phyloP scores from a whole-genome alignment of 2,888 invertebrate species.

The Imbricaverruca yamaguchii region DNA sequence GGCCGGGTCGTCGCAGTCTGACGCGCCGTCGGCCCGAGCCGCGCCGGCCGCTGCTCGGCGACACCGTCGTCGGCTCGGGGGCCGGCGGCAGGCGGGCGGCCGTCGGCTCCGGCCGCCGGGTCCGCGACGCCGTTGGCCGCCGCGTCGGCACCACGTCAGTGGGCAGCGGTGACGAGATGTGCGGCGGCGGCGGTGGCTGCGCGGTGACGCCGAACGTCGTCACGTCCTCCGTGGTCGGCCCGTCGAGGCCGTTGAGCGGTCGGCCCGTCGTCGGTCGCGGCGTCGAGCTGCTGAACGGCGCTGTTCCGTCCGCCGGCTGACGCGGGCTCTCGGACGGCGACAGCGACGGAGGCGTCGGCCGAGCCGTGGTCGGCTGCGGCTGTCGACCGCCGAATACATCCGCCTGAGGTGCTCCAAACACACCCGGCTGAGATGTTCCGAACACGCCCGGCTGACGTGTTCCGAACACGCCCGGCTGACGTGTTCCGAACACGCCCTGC shows the following conservation, averaged over 20 bases:
- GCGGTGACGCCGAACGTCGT: slow-evolving; percentile 73
- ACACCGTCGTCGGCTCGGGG: slow-evolving; percentile 70
- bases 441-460: no score
- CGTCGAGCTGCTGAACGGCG: slow-evolving; percentile 81
- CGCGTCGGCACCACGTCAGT: slow-evolving; percentile 87
- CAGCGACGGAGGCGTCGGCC: slow-evolving; percentile 91
- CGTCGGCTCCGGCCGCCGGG: slow-evolving; percentile 77
- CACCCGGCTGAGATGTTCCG: slow-evolving; percentile 39
- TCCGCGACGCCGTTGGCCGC: slow-evolving; percentile 88
- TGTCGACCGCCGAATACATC: slow-evolving; percentile 51
- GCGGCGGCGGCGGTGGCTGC: slow-evolving; percentile 54
- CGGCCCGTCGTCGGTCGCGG: slow-evolving; percentile 74
- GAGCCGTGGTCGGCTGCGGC: slow-evolving; percentile 68
- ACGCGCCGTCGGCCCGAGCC: slow-evolving; percentile 78
- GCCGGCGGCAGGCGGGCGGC: slow-evolving; percentile 63
- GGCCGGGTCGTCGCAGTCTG: slow-evolving; percentile 72
- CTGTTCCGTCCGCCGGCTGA: slow-evolving; percentile 62
- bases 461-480: slow-evolving; percentile 71
- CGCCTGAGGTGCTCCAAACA: slow-evolving; percentile 56
- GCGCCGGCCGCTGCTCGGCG: slow-evolving; percentile 89
- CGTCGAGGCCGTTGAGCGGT: slow-evolving; percentile 78
- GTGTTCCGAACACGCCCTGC: slow-evolving; percentile 48
- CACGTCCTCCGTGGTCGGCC: slow-evolving; percentile 45
- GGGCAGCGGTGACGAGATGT: slow-evolving; percentile 89
- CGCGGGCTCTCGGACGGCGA: slow-evolving; percentile 83